Evolutionary conservation across 2,113 vertebrate species (phyloP), one percentile per base, ranked within the genome.

Genomic region (Trematomus loennbergii): DNA sequence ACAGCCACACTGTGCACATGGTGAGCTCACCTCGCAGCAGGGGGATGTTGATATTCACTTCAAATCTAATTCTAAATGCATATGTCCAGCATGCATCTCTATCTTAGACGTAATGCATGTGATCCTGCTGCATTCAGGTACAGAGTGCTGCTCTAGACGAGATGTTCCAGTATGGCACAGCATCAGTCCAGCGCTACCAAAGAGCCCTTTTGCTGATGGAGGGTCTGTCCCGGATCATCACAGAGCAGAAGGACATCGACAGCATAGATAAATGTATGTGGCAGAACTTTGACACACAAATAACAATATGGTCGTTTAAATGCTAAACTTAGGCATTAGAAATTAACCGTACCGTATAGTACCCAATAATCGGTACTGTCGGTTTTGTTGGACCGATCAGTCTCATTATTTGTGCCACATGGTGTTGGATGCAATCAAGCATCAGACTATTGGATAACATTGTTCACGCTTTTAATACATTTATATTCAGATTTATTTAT

Each of bases 131-230:
- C 33, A 2, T 45, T 5, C 87, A 99, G 97, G 97, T 99, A 8
- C 97, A 97, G 85, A 94, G 97, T 11, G 96, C 97, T 0, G 97
- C 97, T 9, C 91, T 99, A 78, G 97, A 99, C 59, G 97, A 99
- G 94, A 98, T 99, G 97, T 99, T 99, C 86, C 96, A 97, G 81
- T 95, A 93, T 67, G 94, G 95, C 11, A 94, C 95, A 55, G 94
- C 96, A 69, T 97, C 96, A 0, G 91, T 95, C 4, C 96, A 97
- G 66, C 95, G 97, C 72, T 99, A 99, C 90, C 96, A 97, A 72
- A 97, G 96, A 87, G 97, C 97, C n/a, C 90, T 98, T 81, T 90
- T 99, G 81, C 93, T 99, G 58, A 95, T 99, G 96, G 97, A 99
- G 84, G 97, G 97, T 11, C 94, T 99, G 16, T 93, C 96, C 72